A percentile compares a stretch with the other conserved stretches of the same genome.
Conservation (phyloP, 1,140 invertebrate genomes). For the Lordiphosa clarofinis region DNA sequence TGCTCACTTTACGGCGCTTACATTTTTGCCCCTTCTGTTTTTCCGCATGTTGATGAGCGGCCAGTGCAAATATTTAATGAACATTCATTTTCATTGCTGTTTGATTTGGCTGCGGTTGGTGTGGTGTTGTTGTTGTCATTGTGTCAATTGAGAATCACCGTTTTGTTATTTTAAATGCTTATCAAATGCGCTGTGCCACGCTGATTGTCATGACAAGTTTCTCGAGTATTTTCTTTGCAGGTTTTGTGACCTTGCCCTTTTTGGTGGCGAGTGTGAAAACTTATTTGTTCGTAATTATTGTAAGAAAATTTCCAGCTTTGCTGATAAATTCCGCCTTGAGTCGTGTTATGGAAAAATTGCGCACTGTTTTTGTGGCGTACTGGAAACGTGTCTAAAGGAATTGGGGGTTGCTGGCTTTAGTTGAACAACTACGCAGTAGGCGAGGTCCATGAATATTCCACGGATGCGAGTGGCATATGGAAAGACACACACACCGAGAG, state of each 20-base stretch:
- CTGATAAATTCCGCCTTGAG: conserved; percentile 1
- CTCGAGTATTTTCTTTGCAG: conserved; percentile 1
- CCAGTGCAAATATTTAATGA: conserved; percentile 39
- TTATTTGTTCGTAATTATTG: conserved; percentile 13
- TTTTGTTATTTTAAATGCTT: conserved; percentile 38
- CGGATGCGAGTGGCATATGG: conserved; percentile 28
- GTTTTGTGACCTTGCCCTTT: conserved; percentile 5
- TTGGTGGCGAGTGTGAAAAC: conserved; percentile 3
- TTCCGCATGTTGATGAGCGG: too few species aligned
- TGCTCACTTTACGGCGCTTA: too few species aligned
- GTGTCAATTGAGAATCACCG: conserved; percentile 43
- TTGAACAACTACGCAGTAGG: conserved; percentile 68
- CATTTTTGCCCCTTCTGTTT: too few species aligned
- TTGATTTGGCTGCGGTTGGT: conserved; percentile 32
- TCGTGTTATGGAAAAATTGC: conserved; percentile 37
- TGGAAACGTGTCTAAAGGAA: conserved; percentile 60
- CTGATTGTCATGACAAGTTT: conserved; percentile 8
- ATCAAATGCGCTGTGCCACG: conserved; percentile 19
- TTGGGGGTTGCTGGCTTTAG: conserved; percentile 29
- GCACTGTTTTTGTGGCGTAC: conserved; percentile 63
- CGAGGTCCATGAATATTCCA: conserved; percentile 31
- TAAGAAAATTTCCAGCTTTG: neutral
- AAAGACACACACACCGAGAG: conserved; percentile 19
- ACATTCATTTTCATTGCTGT: conserved; percentile 41
- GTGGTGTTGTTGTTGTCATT: neutral